phyloP scores from a whole-genome alignment of 1,140 invertebrate genomes.

The Archivesica marissinica region DNA sequence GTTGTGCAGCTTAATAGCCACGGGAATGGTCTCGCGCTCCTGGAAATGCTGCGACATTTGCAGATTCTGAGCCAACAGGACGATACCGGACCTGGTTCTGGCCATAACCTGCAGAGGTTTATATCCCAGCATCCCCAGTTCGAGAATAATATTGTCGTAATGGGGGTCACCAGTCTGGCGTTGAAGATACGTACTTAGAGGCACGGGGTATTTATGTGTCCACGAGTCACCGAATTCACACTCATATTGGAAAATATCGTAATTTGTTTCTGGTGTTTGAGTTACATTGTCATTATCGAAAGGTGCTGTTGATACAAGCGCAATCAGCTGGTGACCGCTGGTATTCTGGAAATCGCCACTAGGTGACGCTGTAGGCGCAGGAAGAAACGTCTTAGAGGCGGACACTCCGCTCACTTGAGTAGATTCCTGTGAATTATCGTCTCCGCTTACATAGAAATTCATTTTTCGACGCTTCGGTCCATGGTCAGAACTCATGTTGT shows the following conservation, averaged over 20 bases:
- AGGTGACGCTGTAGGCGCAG: slow-evolving; percentile 55
- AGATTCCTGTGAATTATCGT: slow-evolving; percentile 41
- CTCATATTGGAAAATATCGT: slow-evolving; percentile 60
- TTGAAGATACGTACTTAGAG: slow-evolving; percentile 68
- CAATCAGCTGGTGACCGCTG: slow-evolving; percentile 67
- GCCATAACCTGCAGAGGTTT: slow-evolving; percentile 70
- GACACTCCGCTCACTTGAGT: slow-evolving; percentile 27
- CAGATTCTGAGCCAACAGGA: slow-evolving; percentile 70
- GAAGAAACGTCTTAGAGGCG: slow-evolving; percentile 33
- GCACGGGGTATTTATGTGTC: slow-evolving; percentile 70
- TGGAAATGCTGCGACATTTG: slow-evolving; percentile 49
- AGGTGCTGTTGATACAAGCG: slow-evolving; percentile 62
- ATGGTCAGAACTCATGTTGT: slow-evolving; percentile 48
- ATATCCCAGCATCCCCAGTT: slow-evolving; percentile 70
- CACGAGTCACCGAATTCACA: slow-evolving; percentile 73
- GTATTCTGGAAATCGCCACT: slow-evolving; percentile 64
- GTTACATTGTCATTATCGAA: slow-evolving; percentile 48
- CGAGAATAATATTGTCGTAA: slow-evolving; percentile 71
- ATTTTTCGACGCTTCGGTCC: slow-evolving; percentile 53
- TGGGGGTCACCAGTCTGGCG: slow-evolving; percentile 70
- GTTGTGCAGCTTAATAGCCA: slow-evolving; percentile 70
- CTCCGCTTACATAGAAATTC: slow-evolving; percentile 51
- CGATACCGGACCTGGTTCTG: slow-evolving; percentile 65
- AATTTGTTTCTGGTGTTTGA: background rate
- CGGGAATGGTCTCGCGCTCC: slow-evolving; percentile 68